Evolutionary conservation across 2,888 invertebrate genomes (phyloP), one percentile per base, ranked within the genome.

Genomic region (Drosophila falleni): DNA sequence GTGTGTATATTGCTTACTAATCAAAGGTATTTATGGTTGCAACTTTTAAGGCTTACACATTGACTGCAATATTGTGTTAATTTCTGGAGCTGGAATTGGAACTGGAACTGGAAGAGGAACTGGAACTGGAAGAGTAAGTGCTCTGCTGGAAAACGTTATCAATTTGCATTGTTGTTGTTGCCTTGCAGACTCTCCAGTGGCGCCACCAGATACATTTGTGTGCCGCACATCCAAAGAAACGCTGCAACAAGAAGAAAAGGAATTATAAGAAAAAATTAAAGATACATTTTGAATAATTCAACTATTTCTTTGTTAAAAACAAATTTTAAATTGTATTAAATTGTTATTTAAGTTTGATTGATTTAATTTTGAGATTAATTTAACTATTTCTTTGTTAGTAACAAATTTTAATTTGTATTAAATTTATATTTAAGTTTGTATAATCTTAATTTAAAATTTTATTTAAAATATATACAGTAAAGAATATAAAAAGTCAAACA

Each of bases 121-220:
- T 49, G n/a, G n/a, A n/a, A n/a, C 26, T 49, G 49, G 29, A 47
- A 53, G 46, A 8, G n/a, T 42, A 55, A 37, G 31, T 49, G 29
- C 10, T 41, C 10, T 41, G 39, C 50, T 35, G 51, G 42, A 13
- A 13, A 56, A 23, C 19, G 31, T n/a, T 13, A 41, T 54, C 29
- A 69, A 54, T 58, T 73, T 39, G 56, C 59, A 46, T 54, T 33
- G 19, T 49, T 33, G 19, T 35, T 46, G 50, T 46, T 67, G 50
- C 44, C 35, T 23, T 87, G 87, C 50, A 85, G 76, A 81, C 82
- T 89, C 82, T 84, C 84, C 65, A 84, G 76, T 69, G 84, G 84
- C 89, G 84, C 84, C 82, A 84, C 84, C 35, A 84, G 87, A 84
- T 84, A 84, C 89, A 84, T 84, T 81, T 84, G 84, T 59, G 79